A percentile compares a stretch with the other conserved stretches of the same genome.
Evolutionary conservation across 1,140 invertebrate genomes (phyloP).

Genomic region (Zaprionus africanus): DNA sequence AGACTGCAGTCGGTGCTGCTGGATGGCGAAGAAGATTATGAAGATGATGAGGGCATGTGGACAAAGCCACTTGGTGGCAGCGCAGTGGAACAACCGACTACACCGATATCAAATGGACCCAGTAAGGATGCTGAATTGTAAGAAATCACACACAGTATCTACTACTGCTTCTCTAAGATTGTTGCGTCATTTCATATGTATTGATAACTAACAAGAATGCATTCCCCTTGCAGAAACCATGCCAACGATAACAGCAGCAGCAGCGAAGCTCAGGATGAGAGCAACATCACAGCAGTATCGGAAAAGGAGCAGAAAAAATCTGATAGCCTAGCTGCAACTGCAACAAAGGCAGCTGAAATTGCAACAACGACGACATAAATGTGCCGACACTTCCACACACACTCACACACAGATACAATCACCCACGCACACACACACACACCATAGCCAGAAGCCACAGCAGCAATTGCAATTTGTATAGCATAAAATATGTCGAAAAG

Average conservation of each 20-base stretch:
- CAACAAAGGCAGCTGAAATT: slow-evolving; percentile 63
- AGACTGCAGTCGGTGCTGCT: slow-evolving; percentile 74
- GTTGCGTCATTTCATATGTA: not conserved
- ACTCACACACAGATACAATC: slow-evolving; percentile 16
- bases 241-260: slow-evolving; percentile 68
- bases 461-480: slow-evolving; percentile 56
- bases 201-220: not conserved
- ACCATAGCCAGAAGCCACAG: slow-evolving; percentile 26
- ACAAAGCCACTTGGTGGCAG: slow-evolving; percentile 73
- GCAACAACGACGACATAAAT: slow-evolving; percentile 72
- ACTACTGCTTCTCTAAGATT: not conserved
- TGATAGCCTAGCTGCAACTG: slow-evolving; percentile 31
- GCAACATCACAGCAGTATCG: slow-evolving; percentile 46
- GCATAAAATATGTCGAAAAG: slow-evolving; percentile 46
- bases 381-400: slow-evolving; percentile 31
- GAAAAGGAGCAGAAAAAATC: slow-evolving; percentile 52
- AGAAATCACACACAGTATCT: slow-evolving; percentile 28
- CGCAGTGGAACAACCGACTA: slow-evolving; percentile 31
- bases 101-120: slow-evolving; percentile 63
- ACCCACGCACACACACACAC: slow-evolving; percentile 5
- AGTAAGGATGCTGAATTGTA: slow-evolving; percentile 70
- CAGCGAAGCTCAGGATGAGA: slow-evolving; percentile 37
- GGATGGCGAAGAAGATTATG: slow-evolving; percentile 77
- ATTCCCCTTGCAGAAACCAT: slow-evolving; percentile 54
- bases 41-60: slow-evolving; percentile 83